phyloP scores from a whole-genome alignment of 2,888 invertebrate genomes.

The Penaeus monodon region DNA sequence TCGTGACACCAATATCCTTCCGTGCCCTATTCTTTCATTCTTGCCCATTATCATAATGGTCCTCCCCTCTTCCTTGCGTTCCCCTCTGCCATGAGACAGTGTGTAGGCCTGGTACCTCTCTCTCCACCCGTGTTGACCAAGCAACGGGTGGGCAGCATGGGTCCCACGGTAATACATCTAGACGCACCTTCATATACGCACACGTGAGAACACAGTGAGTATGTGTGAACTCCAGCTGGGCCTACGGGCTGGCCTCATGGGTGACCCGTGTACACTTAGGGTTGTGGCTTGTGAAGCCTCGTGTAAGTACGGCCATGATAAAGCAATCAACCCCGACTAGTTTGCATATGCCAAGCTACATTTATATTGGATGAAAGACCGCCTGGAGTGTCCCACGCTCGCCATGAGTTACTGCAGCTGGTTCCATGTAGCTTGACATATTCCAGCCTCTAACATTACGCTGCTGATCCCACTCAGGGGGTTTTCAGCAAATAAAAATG shows the following conservation, averaged over 20 bases:
- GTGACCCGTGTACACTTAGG: conserved; percentile 27
- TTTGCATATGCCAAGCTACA: conserved; percentile 45
- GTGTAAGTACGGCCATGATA: conserved; percentile 30
- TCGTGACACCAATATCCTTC: not conserved
- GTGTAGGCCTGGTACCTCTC: not conserved
- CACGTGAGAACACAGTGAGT: not conserved
- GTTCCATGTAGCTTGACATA: conserved; percentile 28
- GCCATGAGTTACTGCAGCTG: conserved; percentile 12
- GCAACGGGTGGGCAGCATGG: not conserved
- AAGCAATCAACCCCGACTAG: conserved; percentile 35
- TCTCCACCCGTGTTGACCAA: not conserved
- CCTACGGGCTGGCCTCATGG: conserved; percentile 8
- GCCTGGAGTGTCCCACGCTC: conserved; percentile 8
- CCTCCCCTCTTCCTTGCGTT: too few relatives aligned
- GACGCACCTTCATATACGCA: too few relatives aligned
- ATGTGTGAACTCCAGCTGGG: conserved; percentile 2
- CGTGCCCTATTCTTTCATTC: conserved; percentile 8
- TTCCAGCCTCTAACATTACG: conserved; percentile 46
- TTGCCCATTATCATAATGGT: not conserved
- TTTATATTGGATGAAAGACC: conserved; percentile 38
- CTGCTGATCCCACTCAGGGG: conserved; percentile 32
- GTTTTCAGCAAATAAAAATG: conserved; percentile 50
- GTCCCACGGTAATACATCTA: too few relatives aligned
- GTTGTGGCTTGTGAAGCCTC: conserved; percentile 31
- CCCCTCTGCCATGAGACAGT: too few relatives aligned